phyloP scores from a whole-genome alignment of 2,797 vertebrate species.

The Epinephelus malabaricus region DNA sequence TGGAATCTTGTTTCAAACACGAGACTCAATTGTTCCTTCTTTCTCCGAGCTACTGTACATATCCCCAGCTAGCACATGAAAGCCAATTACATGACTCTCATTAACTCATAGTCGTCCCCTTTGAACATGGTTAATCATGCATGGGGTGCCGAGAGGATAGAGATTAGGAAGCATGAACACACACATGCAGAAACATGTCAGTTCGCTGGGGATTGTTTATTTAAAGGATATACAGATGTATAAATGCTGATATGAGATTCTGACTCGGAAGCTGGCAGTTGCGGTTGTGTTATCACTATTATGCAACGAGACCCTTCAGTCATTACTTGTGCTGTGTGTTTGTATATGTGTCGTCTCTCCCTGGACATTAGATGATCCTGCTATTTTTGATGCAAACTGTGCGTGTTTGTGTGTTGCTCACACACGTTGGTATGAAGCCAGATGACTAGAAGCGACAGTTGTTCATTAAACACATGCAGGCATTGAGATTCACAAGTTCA shows the following conservation, averaged over 20 bases:
- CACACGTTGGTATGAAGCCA: constrained; percentile 58
- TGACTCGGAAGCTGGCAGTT: constrained; percentile 30
- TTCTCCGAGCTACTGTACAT: constrained; percentile 10
- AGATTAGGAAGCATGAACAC: constrained; percentile 67
- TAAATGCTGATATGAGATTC: constrained; percentile 44
- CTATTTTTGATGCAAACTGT: constrained; percentile 30
- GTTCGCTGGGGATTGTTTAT: constrained; percentile 52
- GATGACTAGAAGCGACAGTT: constrained; percentile 58
- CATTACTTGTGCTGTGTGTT: constrained; percentile 2
- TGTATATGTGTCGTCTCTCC: neutral
- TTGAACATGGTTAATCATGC: constrained; percentile 77
- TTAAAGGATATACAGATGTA: constrained; percentile 34
- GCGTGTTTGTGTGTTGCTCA: constrained; percentile 29
- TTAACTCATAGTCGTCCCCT: constrained; percentile 70
- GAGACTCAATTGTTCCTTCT: constrained; percentile 22
- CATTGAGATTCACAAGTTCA: constrained; percentile 47
- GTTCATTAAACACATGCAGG: constrained; percentile 54
- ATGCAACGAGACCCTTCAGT: constrained; percentile 18
- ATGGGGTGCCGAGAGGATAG: constrained; percentile 57
- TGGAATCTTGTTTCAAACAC: constrained; percentile 34
- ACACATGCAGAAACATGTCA: constrained; percentile 61
- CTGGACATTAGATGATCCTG: constrained; percentile 19
- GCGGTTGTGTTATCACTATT: constrained; percentile 9
- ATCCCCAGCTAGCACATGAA: constrained; percentile 53
- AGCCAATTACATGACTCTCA: constrained; percentile 74